Base-by-base conservation (phyloP, 2,797 vertebrate species). In the Cuniculus paca region DNA sequence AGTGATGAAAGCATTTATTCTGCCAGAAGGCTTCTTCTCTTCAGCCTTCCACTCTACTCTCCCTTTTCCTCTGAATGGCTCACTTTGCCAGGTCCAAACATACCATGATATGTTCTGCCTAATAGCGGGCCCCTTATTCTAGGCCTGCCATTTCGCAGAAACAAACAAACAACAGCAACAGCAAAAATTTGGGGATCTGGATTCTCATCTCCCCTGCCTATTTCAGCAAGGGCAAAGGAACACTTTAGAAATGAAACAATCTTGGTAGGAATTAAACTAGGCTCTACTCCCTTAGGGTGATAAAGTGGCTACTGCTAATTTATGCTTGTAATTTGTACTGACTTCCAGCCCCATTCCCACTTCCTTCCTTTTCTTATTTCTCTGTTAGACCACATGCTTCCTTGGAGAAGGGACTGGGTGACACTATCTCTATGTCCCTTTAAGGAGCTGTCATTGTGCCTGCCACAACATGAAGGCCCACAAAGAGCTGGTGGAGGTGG, bases 191-290 rank as follows among this genome's bases (percentile, higher is more conserved):
- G 17, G 52, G 60, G 65, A 94, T 87, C 39, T 75, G 24, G 13
- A 14, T 85, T 90, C 45, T 70, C 31, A 3, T 12, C 31, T 85
- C 22, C n/a, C 6, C n/a, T 24, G 11, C 11, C 14, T 70, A 89
- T 39, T n/a, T 91, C 19, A 65, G 28, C 48, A 88, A 93, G 90
- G 56, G n/a, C 31, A 68, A 74, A 26, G 14, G 63, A 85, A 6
- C 20, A 80, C 45, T 79, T 89, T 42, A 90, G 80, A n/a, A 81
- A 85, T 88, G 81, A 88, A 11, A 86, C 22, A 39, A 93, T 87
- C 22, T 36, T 17, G 31, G 56, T 24, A 90, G 6, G 79, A 88
- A 90, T 96, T 50, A 81, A 86, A 68, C n/a, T 16, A 45, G 74
- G 26, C 0, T 0, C 24, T 6, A 70, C 6, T 22, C 22, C 20